phyloP scores from a whole-genome alignment of 2,113 vertebrate genomes.

The Argyrosomus japonicus region DNA sequence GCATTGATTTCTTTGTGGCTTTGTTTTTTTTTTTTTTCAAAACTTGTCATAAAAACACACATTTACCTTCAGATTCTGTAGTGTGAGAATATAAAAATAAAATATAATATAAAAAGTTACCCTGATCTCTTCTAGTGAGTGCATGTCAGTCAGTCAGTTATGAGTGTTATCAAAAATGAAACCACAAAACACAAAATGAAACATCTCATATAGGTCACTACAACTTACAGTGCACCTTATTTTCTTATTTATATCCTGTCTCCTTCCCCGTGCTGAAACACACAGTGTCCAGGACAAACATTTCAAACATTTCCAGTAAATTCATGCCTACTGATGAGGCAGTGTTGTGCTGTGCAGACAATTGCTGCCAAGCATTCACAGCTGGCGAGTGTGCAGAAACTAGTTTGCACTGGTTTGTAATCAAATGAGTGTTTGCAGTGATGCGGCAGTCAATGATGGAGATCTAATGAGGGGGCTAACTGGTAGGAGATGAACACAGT shows the following conservation, averaged over 20 bases:
- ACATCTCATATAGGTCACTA: neutral
- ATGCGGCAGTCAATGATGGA: neutral
- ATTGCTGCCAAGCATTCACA: conserved; percentile 10
- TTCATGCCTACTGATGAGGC: conserved; percentile 1
- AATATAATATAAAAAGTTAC: too few species aligned
- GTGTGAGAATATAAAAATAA: too few species aligned
- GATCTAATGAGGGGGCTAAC: conserved; percentile 23
- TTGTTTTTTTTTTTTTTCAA: neutral
- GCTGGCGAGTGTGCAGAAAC: conserved; percentile 29
- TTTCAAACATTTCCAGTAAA: conserved; percentile 1
- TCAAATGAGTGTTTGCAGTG: conserved; percentile 22
- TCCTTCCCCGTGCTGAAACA: neutral
- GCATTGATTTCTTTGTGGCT: conserved; percentile 18
- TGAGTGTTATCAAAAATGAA: neutral
- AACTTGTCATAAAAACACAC: neutral
- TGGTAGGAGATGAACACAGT: conserved; percentile 22
- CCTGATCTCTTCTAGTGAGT: too few species aligned
- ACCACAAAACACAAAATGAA: neutral
- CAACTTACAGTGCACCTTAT: too few species aligned
- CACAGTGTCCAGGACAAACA: neutral
- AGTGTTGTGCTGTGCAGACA: neutral
- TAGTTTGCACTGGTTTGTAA: conserved; percentile 45
- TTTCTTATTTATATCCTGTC: neutral
- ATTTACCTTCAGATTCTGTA: neutral
- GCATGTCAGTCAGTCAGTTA: neutral